Evolutionary conservation across 1,140 invertebrate genomes (phyloP), one percentile per base, ranked within the genome.

Genomic region (Lethrus apterus): DNA sequence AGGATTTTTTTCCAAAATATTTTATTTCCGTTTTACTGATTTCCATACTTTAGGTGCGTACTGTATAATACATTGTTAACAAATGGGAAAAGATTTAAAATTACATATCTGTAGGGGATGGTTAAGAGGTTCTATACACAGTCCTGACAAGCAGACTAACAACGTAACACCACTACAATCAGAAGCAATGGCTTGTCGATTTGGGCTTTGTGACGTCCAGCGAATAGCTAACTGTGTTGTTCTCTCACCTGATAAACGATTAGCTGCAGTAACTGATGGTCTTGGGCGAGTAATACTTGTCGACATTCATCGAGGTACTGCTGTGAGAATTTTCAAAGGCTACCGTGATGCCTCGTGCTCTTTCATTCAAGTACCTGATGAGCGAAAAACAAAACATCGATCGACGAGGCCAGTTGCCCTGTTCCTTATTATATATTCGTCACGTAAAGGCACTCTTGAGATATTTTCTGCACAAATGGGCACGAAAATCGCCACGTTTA

Each of bases 281-380:
- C 79, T 93, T 58, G 92, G 93, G 11, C 73, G 93, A 55, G 84
- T 98, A 0, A 76, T 84, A 34, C 70, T 98, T 2, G 63, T 97
- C 10, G 91, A 97, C 68, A 80, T 87, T 15, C 75, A 74, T 24
- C 79, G 77, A 58, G 88, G 90, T 5, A 75, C 87, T 42, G 81
- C 84, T 13, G 64, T 95, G 13, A 75, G 90, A 46, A 84, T 95
- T 64, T 94, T 91, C 76, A 96, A 96, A 74, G 93, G 92, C 7
- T 97, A 94, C 64, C 72, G 93, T 46, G 87, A 96, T 69, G 91
- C 93, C 5, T 88, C 96, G 61, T 91, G 86, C 69, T 84, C 83
- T 4, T 98, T 93, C 81, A 70, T 95, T 29, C 81, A 89, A 70
- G 84, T 85, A 23, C 63, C 73, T 4, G 83, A 87, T 59, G 73